Percentiles rank a stretch among this genome's conserved stretches.
Conservation (phyloP, 2,888 invertebrate species). For the Cancer borealis region DNA sequence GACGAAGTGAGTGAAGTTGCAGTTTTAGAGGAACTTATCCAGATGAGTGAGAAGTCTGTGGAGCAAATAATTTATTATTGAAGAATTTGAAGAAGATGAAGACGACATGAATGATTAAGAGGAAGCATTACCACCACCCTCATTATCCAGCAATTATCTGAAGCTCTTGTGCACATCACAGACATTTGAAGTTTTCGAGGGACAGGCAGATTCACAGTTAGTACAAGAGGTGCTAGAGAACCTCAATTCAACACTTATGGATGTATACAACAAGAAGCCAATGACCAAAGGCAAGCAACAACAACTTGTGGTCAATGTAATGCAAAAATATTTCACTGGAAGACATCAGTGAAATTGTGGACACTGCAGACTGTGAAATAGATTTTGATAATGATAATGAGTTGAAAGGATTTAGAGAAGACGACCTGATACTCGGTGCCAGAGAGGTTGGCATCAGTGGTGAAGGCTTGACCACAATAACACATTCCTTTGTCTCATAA, state of each 20-base stretch:
- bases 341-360: not conserved
- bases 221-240: too few relatives aligned
- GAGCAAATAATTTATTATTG: not conserved
- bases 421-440: too few relatives aligned
- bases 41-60: too few relatives aligned
- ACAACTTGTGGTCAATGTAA: conserved; percentile 3
- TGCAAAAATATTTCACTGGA: conserved; percentile 9
- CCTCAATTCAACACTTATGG: not conserved
- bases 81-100: not conserved
- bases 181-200: not conserved
- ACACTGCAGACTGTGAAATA: not conserved
- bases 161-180: not conserved
- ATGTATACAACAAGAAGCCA: not conserved
- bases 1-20: not conserved
- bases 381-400: not conserved
- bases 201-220: not conserved
- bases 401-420: too few relatives aligned
- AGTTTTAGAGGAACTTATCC: not conserved
- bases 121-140: too few relatives aligned
- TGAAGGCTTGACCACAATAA: too few relatives aligned
- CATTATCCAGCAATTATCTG: too few relatives aligned
- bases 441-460: too few relatives aligned
- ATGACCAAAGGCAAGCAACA: not conserved
- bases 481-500: too few relatives aligned
- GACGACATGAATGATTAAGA: not conserved